Base-by-base conservation (phyloP, 2,113 vertebrate species). In the Phasianus colchicus region DNA sequence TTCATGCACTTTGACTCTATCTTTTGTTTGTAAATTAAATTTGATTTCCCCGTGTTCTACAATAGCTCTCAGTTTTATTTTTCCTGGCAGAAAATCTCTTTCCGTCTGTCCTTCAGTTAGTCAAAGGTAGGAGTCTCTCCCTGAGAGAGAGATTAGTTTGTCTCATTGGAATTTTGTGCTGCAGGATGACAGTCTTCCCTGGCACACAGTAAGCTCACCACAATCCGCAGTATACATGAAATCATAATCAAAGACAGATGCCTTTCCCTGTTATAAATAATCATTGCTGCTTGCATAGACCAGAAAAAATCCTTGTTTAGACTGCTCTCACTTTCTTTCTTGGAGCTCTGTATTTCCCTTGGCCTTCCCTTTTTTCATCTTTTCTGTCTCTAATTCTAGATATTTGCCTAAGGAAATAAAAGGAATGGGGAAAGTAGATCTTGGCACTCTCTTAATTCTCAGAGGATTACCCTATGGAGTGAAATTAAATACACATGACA, bases 221-320 rank as follows among this genome's bases (percentile, higher is more conserved):
- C 91, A 88, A 94, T 92, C 81, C 86, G 89, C 96, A 90, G 95
- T 96, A 94, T 94, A 97, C 96, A 97, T 96, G 91, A 92, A 97
- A 94, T 95, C 90, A 92, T 98, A 98, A 98, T 98, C 90, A 95
- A 96, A 98, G 95, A 97, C 98, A 98, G 96, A 97, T 98, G 97
- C 61, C 55, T 95, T 95, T 77, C 85, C 70, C 89, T 96, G 92
- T 96, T 94, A 95, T 86, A 96, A 95, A 96, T 96, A 96, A 95
- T 93, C 94, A 87, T 78, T 92, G 88, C 88, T 96, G 96, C 88
- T 88, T 95, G 81, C 88, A 83, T 1, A 89, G 92, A 91, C 95
- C 91, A 84, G 93, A 80, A 88, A 95, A 89, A 96, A 94, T 85
- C 88, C 81, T 92, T 97, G 97, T 98, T 98, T 98, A 97, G 96